These are phyloP conservation scores for Chorisops tibialis DNA, from an alignment of 2,888 invertebrate species.

Conservation along the genomic window DNA sequence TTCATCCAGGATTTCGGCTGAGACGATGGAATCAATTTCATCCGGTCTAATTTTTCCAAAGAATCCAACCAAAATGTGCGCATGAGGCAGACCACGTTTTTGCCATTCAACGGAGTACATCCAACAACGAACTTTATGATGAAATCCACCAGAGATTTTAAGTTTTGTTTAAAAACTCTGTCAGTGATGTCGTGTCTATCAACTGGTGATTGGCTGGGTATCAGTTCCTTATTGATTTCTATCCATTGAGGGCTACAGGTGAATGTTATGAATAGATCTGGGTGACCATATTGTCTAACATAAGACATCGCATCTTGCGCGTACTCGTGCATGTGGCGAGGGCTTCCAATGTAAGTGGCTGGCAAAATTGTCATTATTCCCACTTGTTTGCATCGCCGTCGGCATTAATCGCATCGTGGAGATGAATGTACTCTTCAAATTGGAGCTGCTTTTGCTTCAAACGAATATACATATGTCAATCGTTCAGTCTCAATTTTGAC, in stretches of 20 bases:
- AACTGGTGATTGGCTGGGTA: not conserved
- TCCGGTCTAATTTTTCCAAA: conserved; percentile 39
- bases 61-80: conserved; percentile 43
- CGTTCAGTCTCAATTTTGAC: not conserved
- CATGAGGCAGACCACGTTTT: conserved; percentile 43
- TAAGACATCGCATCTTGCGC: conserved; percentile 27
- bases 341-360: conserved; percentile 26
- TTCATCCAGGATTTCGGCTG: conserved; percentile 37
- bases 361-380: conserved; percentile 21
- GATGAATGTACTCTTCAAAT: not conserved
- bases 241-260: conserved; percentile 21
- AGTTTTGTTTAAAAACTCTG: conserved; percentile 34
- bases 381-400: not conserved
- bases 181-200: conserved; percentile 29
- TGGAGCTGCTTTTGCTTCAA: conserved; percentile 4
- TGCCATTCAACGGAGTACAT: conserved; percentile 41
- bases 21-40: conserved; percentile 40
- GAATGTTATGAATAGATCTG: conserved; percentile 29
- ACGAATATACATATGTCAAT: not conserved
- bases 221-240: not conserved
- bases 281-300: conserved; percentile 26
- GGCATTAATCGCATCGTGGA: conserved; percentile 13
- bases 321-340: conserved; percentile 29
- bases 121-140: conserved; percentile 36
- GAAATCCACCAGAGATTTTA: conserved; percentile 32